Base-by-base conservation (phyloP, 64 coral and sea anemone genomes). In the Catalaphyllia jardinei region DNA sequence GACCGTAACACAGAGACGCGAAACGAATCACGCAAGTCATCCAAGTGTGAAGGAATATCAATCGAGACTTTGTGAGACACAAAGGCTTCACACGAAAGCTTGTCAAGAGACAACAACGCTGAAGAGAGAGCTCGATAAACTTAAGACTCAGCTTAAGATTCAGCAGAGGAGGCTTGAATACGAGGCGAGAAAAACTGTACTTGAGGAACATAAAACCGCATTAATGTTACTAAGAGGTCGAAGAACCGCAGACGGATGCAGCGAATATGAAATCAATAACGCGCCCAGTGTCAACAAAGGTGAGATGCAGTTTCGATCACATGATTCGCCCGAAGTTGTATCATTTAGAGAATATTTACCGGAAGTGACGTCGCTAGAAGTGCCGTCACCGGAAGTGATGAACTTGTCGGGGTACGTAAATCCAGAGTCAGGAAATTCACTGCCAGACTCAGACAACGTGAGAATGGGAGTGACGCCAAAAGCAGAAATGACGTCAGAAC, bases 171-270 rank as follows among this genome's bases (percentile, higher is more conserved):
- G 22, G 69, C 22, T 50, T 85, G 81, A 85, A 42, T 85, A 71
- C 38, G 62, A 85, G 25, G 62, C 62, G 67, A 85, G 81, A n/a
- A 69, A 71, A 69, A 85, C 31, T 30, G 50, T 51, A 8, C 81
- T 85, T 24, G 81, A 85, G 18, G 81, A 85, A 39, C 81, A 85
- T 42, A 85, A 71, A n/a, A 85, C 31, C 12, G 81, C 81, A 13
- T 71, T 85, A 25, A 85, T 85, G 81, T 22, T 71, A 20, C 35
- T 85, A 28, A 67, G 81, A 46, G 62, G 31, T 8, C 81, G 81
- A 38, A 30, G 81, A n/a, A 69, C 27, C 12, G 81, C 38, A 24
- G 81, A 85, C 62, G 81, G 81, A 85, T 63, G 33, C 8, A 17
- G 62, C 10, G 31, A 28, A 4, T 50, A 17, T 6, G 31, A 71